Conservation (phyloP, 2,113 vertebrate genomes). For the Deroptyus accipitrinus region DNA sequence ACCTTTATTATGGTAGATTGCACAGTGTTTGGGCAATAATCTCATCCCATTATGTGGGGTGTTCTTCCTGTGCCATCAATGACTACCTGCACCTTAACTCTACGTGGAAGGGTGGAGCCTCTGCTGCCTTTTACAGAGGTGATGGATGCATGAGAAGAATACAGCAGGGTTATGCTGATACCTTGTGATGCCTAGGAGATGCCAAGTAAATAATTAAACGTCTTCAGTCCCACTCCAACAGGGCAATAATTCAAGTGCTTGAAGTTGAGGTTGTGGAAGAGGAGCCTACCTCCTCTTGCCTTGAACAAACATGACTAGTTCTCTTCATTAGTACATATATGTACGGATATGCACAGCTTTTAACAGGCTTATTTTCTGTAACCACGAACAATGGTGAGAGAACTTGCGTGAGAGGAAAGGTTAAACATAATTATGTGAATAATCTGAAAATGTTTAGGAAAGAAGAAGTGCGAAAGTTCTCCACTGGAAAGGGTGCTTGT, state of each 20-base stretch:
- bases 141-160: background rate
- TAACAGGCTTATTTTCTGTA: background rate
- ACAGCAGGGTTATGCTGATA: background rate
- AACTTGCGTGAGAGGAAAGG: background rate
- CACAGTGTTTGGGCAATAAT: background rate
- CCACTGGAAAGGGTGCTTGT: background rate
- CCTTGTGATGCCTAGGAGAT: background rate
- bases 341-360: background rate
- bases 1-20: background rate
- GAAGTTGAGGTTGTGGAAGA: background rate
- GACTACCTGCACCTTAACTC: background rate
- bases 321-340: background rate
- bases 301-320: background rate
- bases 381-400: background rate
- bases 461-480: background rate
- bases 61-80: background rate
- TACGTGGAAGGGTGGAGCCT: background rate
- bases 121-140: background rate
- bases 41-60: background rate
- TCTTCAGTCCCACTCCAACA: background rate
- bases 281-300: background rate
- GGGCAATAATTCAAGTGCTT: background rate
- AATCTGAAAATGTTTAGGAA: background rate
- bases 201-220: background rate
- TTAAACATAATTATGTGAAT: background rate